Conservation (phyloP, 2,797 vertebrate genomes). For the Sebastes umbrosus region DNA sequence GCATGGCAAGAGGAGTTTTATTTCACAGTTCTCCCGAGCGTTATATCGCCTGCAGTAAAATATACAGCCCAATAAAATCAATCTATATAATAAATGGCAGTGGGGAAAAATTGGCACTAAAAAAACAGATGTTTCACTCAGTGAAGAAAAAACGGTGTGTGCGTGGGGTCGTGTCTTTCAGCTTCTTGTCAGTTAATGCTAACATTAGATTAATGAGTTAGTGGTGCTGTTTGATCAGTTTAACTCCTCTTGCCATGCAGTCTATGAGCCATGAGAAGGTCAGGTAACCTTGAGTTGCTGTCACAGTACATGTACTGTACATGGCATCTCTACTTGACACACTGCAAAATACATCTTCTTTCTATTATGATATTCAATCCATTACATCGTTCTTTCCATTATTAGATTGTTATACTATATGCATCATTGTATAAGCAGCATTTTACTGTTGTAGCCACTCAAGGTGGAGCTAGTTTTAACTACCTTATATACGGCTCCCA, state of each 20-base stretch:
- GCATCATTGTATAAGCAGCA: background rate
- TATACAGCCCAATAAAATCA: conserved; percentile 36
- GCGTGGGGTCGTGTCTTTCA: background rate
- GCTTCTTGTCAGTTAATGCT: background rate
- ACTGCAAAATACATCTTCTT: background rate
- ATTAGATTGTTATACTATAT: background rate
- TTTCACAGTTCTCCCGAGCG: background rate
- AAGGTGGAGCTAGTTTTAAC: background rate
- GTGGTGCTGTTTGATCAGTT: background rate
- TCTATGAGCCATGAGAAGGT: background rate
- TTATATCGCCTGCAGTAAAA: conserved; percentile 21
- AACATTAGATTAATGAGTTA: conserved; percentile 1
- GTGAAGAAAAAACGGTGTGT: background rate
- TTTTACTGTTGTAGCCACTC: background rate
- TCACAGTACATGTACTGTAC: background rate
- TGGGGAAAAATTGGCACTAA: conserved; percentile 8
- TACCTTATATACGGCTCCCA: too few relatives aligned
- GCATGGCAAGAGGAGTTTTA: conserved; percentile 13
- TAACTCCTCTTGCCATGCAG: background rate
- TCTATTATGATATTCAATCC: background rate
- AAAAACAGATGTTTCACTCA: conserved; percentile 34
- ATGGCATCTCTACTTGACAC: background rate
- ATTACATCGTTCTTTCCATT: background rate
- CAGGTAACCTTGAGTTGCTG: background rate
- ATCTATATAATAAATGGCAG: conserved; percentile 18